Evolutionary conservation across 2,113 vertebrate species (phyloP).

Genomic region (Anoura caudifer): DNA sequence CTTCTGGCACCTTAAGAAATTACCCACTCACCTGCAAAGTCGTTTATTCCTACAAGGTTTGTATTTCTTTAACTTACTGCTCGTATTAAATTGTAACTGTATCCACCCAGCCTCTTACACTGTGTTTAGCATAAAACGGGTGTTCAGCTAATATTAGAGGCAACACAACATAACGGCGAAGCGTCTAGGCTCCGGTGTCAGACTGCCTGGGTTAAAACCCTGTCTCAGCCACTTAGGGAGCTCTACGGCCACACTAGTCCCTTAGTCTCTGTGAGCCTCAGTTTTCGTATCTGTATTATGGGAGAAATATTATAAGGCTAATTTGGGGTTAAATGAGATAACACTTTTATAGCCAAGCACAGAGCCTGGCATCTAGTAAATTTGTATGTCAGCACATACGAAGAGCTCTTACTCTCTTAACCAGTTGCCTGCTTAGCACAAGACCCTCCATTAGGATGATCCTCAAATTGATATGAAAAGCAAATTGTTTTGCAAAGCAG

Average conservation of each 20-base stretch:
- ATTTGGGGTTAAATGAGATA: neutral
- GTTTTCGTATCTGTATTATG: neutral
- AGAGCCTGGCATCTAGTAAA: neutral
- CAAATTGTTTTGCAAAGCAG: neutral
- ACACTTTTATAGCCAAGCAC: neutral
- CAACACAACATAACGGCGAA: neutral
- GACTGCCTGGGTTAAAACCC: neutral
- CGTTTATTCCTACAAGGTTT: conserved; percentile 97
- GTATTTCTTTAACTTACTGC: conserved; percentile 31
- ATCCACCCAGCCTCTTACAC: neutral
- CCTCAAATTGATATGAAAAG: neutral
- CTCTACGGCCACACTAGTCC: neutral
- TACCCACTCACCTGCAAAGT: conserved; percentile 99
- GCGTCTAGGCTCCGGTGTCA: neutral
- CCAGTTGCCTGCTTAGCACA: neutral
- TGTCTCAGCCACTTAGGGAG: neutral
- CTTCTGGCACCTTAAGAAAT: conserved; percentile 96
- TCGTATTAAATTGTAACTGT: neutral
- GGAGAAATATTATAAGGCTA: neutral
- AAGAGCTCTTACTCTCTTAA: neutral
- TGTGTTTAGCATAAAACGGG: neutral
- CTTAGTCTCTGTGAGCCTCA: neutral
- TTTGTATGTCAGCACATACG: neutral
- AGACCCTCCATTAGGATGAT: neutral
- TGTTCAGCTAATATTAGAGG: neutral